Percentiles rank a stretch among this genome's conserved stretches.
These are phyloP conservation scores for Epicauta chinensis DNA, from an alignment of 1,140 invertebrate species.

Conservation along the genomic window DNA sequence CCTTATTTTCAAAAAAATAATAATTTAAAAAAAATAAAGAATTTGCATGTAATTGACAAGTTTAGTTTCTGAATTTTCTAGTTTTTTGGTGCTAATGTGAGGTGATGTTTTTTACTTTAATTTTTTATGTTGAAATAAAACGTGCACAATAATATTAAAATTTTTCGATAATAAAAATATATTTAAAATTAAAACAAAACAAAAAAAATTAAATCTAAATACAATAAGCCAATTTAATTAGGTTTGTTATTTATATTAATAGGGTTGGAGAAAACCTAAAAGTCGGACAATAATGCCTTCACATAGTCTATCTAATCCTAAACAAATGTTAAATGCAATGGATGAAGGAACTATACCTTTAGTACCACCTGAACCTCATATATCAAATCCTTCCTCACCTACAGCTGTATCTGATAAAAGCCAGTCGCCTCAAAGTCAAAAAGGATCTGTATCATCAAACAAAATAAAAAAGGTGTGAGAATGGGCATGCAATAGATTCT, in stretches of 20 bases:
- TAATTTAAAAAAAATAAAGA: too few relatives aligned
- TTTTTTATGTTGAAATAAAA: too few relatives aligned
- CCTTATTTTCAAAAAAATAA: too few relatives aligned
- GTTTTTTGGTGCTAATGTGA: too few relatives aligned
- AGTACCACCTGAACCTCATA: conserved; percentile 45
- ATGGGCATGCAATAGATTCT: conserved; percentile 30
- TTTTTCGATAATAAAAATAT: too few relatives aligned
- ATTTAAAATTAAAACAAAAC: too few relatives aligned
- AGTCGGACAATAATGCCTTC: conserved; percentile 64
- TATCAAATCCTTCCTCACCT: conserved; percentile 45
- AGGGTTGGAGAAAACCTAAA: conserved; percentile 72
- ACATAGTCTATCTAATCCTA: conserved; percentile 49
- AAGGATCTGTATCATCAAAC: conserved; percentile 48
- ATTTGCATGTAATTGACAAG: too few relatives aligned
- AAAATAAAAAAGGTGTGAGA: conserved; percentile 56
- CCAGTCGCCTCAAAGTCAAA: conserved; percentile 52
- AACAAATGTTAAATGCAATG: conserved; percentile 46
- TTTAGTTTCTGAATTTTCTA: conserved; percentile 5
- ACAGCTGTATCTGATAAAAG: conserved; percentile 45
- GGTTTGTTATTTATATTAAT: conserved; percentile 38
- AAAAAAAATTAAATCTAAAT: too few relatives aligned
- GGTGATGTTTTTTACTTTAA: too few relatives aligned
- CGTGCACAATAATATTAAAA: too few relatives aligned
- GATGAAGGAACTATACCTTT: conserved; percentile 42
- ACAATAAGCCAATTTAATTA: not conserved